Base-by-base conservation (phyloP, 2,888 invertebrate genomes). In the Caenorhabditis sp. region DNA sequence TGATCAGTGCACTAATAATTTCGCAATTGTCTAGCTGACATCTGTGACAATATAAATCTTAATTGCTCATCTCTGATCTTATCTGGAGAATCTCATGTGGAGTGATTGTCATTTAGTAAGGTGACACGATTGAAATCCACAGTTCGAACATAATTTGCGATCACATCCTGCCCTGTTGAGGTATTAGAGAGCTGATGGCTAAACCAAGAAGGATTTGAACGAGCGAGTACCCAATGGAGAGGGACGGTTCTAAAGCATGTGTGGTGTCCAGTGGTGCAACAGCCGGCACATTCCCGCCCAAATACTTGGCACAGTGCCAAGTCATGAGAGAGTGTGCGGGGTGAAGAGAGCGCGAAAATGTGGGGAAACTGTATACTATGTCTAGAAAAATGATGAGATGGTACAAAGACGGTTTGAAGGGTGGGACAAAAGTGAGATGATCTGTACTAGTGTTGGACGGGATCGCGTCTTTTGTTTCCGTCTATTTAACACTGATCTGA, bases 291-390 rank as follows among this genome's bases (percentile, higher is more conserved):
- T 69, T 69, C 77, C 58, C 77, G 77, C 77, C 38, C 44, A 28
- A 61, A 69, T 44, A 44, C 69, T 77, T 77, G 77, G 77, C 77
- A 77, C 31, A 61, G 77, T 77, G 77, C 77, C 77, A 77, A 69
- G 69, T 77, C 54, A 68, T 51, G 61, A 61, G 61, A 44, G 51
- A 69, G 19, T 26, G 54, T 26, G 63, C 61, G 41, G 44, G 61
- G 61, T 54, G 77, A 54, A 54, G 61, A 49, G 76, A n/a, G n/a
- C 38, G 24, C 31, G 54, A 8, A 54, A 54, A 54, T 54, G 54
- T 26, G n/a, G 26, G 54, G 41, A 28, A 44, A 58, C 56, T 26
- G 31, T 26, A 28, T 2, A 26, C 19, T 56, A 8, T 24, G n/a
- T 19, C 54, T 22, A 19, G 3, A 14, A 58, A 16, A 19, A 64